These are phyloP conservation scores for Orchesella cincta DNA, from an alignment of 1,140 invertebrate species.

Conservation along the genomic window DNA sequence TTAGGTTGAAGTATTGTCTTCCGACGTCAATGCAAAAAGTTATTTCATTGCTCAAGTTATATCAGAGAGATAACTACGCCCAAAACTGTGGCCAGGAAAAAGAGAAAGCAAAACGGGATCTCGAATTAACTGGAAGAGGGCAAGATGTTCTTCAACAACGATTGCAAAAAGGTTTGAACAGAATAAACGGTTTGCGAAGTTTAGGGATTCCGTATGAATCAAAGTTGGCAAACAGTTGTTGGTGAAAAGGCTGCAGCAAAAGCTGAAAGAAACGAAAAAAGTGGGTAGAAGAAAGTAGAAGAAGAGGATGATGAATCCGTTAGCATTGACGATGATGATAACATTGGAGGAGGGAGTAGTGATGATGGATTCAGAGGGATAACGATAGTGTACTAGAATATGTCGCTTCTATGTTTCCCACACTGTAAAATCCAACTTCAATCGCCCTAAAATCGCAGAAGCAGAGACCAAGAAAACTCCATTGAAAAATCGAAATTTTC, in stretches of 20 bases:
- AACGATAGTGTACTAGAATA: too few species aligned
- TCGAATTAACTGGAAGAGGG: slow-evolving; percentile 29
- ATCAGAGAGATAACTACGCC: slow-evolving; percentile 38
- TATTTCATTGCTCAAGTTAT: slow-evolving; percentile 42
- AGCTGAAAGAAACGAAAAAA: neutral
- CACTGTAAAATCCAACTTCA: too few species aligned
- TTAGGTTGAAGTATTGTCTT: slow-evolving; percentile 46
- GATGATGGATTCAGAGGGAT: too few species aligned
- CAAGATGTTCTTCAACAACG: slow-evolving; percentile 29
- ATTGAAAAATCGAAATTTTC: neutral
- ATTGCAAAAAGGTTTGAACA: slow-evolving; percentile 31
- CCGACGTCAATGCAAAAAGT: slow-evolving; percentile 35
- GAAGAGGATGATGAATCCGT: neutral
- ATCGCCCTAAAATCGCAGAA: neutral
- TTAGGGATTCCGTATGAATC: slow-evolving; percentile 48
- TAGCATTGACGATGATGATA: neutral
- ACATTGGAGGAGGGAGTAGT: too few species aligned
- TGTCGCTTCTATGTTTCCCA: neutral
- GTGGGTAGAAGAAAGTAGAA: neutral
- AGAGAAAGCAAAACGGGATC: slow-evolving; percentile 23
- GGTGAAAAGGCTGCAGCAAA: neutral
- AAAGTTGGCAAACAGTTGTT: neutral
- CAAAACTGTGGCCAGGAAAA: slow-evolving; percentile 25
- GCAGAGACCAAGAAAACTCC: neutral
- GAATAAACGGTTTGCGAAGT: slow-evolving; percentile 39